Evolutionary conservation across 2,888 invertebrate genomes (phyloP).

Genomic region (Amphiduros pacificus): DNA sequence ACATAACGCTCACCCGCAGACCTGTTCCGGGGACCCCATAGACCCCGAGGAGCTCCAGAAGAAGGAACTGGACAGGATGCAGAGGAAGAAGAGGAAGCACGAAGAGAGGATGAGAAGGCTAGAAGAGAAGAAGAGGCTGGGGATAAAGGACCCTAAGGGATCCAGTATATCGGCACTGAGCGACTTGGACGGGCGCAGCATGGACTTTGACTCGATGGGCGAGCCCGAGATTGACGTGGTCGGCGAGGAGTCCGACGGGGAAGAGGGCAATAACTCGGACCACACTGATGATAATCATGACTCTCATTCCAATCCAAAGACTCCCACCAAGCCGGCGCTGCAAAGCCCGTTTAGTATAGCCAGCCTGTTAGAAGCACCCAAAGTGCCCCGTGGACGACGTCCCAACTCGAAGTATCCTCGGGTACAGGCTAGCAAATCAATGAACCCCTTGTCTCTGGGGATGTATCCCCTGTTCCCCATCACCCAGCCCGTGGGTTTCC

Average conservation of each 20-base stretch:
- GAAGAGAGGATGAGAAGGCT: slow-evolving; percentile 77
- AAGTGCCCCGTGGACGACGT: slow-evolving; percentile 61
- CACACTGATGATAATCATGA: not conserved
- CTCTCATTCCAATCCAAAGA: not conserved
- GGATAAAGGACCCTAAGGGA: not conserved
- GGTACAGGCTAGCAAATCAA: slow-evolving; percentile 62
- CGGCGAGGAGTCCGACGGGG: slow-evolving; percentile 19
- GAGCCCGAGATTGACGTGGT: slow-evolving; percentile 61
- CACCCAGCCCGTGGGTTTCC: slow-evolving; percentile 62
- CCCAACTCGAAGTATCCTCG: slow-evolving; percentile 63
- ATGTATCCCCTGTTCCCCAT: slow-evolving; percentile 59
- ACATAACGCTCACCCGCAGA: slow-evolving; percentile 97
- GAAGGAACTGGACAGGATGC: slow-evolving; percentile 56
- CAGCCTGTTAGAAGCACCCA: slow-evolving; percentile 59
- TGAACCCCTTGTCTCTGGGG: slow-evolving; percentile 38
- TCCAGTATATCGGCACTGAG: not conserved
- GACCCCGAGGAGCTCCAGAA: slow-evolving; percentile 70
- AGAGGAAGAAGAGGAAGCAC: slow-evolving; percentile 80
- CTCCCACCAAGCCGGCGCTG: slow-evolving; percentile 3
- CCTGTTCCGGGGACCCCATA: slow-evolving; percentile 95
- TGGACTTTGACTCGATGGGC: slow-evolving; percentile 30
- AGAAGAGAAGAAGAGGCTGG: slow-evolving; percentile 20
- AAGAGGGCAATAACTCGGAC: not conserved
- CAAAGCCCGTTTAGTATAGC: slow-evolving; percentile 60
- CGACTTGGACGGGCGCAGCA: slow-evolving; percentile 61